Evolutionary conservation across 2,888 invertebrate species (phyloP).

Genomic region (Saturnia pavonia): DNA sequence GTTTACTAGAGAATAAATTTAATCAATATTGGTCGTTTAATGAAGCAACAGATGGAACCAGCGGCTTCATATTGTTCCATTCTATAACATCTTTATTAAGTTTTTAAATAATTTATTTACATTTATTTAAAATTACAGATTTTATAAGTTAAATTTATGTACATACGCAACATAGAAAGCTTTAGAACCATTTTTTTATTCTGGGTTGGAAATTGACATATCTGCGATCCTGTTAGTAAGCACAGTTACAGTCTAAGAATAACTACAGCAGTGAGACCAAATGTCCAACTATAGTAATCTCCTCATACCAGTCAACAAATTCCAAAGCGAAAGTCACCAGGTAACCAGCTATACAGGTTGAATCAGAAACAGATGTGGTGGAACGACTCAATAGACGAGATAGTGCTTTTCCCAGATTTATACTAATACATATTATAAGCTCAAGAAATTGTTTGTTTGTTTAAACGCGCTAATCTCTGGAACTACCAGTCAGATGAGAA

Average conservation of each 20-base stretch:
- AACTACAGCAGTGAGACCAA: not conserved
- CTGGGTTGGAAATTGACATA: too few species aligned
- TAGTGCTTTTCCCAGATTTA: not conserved
- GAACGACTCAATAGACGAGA: not conserved
- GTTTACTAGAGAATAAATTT: slow-evolving; percentile 26
- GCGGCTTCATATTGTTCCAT: not conserved
- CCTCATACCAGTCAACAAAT: not conserved
- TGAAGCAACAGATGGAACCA: slow-evolving; percentile 10
- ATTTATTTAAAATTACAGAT: not conserved
- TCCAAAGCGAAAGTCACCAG: not conserved
- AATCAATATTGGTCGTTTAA: slow-evolving; percentile 23
- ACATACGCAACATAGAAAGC: too few species aligned
- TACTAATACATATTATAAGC: too few species aligned
- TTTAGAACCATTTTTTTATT: too few species aligned
- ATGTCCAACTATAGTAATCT: not conserved
- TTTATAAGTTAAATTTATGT: not conserved
- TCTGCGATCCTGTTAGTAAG: too few species aligned
- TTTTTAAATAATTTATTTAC: not conserved
- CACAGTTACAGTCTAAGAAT: too few species aligned
- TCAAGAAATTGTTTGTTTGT: too few species aligned
- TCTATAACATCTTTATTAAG: not conserved
- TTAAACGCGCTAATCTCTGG: too few species aligned
- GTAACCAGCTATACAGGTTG: not conserved
- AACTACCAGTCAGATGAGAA: too few species aligned
- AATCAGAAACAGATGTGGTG: not conserved